A percentile compares a stretch with the other conserved stretches of the same genome.
These are phyloP conservation scores for Tachycineta bicolor DNA, from an alignment of 2,113 vertebrate species.

Conservation along the genomic window DNA sequence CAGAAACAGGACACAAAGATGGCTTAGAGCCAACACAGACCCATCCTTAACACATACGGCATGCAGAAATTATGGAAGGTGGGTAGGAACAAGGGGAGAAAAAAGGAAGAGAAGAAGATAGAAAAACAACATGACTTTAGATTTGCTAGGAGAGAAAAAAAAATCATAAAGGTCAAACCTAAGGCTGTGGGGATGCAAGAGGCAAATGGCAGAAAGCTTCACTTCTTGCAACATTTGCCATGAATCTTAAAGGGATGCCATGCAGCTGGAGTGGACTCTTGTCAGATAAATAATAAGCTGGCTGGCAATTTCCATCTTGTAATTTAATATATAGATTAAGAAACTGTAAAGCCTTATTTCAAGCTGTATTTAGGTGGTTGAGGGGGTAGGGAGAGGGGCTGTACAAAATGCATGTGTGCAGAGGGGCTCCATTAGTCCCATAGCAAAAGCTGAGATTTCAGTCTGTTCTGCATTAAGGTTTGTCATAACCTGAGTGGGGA, in stretches of 20 bases:
- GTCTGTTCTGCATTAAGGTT: not conserved
- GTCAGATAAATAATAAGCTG: not conserved
- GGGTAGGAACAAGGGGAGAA: not conserved
- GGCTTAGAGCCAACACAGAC: constrained; percentile 37
- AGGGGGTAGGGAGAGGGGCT: rapidly evolving
- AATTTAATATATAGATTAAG: not conserved
- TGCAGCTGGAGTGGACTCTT: not conserved
- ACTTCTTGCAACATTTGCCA: not conserved
- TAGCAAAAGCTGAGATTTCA: not conserved
- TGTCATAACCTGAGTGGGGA: not conserved
- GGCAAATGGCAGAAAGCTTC: not conserved
- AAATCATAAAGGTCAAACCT: constrained; percentile 32
- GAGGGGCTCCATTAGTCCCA: not conserved
- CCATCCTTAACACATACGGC: not conserved
- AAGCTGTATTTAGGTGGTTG: not conserved
- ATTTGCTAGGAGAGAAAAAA: not conserved
- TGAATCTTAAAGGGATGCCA: not conserved
- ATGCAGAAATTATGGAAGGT: not conserved
- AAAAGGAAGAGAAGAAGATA: not conserved
- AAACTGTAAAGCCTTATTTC: not conserved
- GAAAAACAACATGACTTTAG: not conserved
- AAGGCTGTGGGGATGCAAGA: not conserved
- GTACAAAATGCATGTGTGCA: not conserved
- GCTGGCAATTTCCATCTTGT: not conserved
- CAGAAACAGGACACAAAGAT: constrained; percentile 40